Conservation (phyloP, 2,888 invertebrate genomes). For the Therioaphis trifolii region DNA sequence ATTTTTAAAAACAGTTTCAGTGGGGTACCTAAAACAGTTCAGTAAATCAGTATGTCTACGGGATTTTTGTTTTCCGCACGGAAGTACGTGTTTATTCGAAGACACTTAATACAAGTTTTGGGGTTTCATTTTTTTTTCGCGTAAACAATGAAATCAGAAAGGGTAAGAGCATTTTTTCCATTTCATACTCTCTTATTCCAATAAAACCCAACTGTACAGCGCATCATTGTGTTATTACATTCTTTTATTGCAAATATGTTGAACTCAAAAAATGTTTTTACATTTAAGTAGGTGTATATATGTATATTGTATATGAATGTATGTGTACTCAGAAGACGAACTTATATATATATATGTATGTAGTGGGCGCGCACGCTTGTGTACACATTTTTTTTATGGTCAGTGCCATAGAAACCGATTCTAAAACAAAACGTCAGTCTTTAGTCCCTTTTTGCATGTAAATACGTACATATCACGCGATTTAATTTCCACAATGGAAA, state of each 20-base stretch:
- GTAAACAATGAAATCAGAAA: slow-evolving; percentile 26
- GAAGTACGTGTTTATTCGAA: slow-evolving; percentile 4
- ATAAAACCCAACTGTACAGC: neutral
- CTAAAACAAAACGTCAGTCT: slow-evolving; percentile 50
- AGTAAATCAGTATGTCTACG: neutral
- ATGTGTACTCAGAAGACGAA: too few species aligned
- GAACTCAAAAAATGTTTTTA: too few species aligned
- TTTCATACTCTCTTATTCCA: neutral
- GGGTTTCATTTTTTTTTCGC: neutral
- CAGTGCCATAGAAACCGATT: slow-evolving; percentile 45
- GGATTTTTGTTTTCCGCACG: neutral
- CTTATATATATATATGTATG: neutral
- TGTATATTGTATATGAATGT: too few species aligned
- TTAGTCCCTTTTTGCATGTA: neutral
- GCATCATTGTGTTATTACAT: slow-evolving; percentile 18
- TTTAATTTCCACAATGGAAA: slow-evolving; percentile 1
- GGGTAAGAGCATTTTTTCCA: neutral
- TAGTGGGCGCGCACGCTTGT: neutral
- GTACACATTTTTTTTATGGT: slow-evolving; percentile 32
- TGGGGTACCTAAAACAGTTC: too few species aligned
- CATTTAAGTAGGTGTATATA: too few species aligned
- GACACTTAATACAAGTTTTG: slow-evolving; percentile 38
- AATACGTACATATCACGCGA: neutral
- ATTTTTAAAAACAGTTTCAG: too few species aligned
- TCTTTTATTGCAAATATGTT: slow-evolving; percentile 25